These are phyloP conservation scores for Hycleus cichorii DNA, from an alignment of 1,140 invertebrate genomes.

Conservation along the genomic window DNA sequence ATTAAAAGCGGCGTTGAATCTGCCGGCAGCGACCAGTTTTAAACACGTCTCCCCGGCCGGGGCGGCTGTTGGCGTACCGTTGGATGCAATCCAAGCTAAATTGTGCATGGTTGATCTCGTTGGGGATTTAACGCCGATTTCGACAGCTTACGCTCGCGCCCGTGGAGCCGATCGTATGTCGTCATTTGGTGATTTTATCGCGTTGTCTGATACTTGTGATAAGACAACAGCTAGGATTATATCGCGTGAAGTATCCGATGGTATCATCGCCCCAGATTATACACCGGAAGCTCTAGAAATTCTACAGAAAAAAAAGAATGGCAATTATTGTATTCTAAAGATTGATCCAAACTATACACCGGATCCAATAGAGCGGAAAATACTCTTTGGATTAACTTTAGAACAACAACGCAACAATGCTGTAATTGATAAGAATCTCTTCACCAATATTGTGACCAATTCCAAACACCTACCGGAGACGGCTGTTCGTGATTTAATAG, in stretches of 20 bases:
- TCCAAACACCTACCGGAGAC: conserved; percentile 60
- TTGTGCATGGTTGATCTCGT: conserved; percentile 88
- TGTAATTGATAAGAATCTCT: conserved; percentile 69
- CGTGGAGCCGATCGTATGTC: conserved; percentile 98
- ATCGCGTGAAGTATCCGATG: conserved; percentile 86
- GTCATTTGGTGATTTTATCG: conserved; percentile 97
- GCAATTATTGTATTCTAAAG: conserved; percentile 86
- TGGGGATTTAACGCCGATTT: conserved; percentile 73
- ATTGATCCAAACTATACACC: conserved; percentile 87
- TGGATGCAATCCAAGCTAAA: conserved; percentile 60
- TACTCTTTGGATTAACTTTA: conserved; percentile 84
- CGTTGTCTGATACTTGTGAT: conserved; percentile 89
- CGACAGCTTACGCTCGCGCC: conserved; percentile 89
- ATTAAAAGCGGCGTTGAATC: conserved; percentile 64
- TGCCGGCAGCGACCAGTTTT: conserved; percentile 94
- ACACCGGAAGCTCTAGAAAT: conserved; percentile 73
- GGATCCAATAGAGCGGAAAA: conserved; percentile 70
- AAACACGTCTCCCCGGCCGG: conserved; percentile 97
- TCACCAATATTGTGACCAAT: conserved; percentile 77
- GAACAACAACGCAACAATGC: conserved; percentile 91
- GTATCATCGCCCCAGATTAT: conserved; percentile 92
- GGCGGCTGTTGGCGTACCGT: conserved; percentile 80
- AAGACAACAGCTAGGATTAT: conserved; percentile 71
- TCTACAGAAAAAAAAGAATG: conserved; percentile 94
- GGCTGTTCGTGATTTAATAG: conserved; percentile 84